Base-by-base conservation (phyloP, 1,140 invertebrate genomes). In the Rhysida immarginata region DNA sequence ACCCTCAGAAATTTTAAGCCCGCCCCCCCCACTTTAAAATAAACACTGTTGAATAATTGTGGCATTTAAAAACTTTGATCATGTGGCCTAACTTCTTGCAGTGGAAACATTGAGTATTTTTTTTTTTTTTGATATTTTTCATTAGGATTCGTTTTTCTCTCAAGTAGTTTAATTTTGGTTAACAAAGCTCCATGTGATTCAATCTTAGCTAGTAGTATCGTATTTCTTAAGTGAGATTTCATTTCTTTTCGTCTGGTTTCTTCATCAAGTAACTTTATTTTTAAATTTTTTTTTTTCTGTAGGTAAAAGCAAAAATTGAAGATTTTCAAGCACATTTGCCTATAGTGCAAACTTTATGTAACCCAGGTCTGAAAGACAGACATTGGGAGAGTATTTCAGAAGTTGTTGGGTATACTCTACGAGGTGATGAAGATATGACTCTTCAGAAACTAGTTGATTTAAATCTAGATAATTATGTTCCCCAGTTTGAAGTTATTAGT, bases 381-480 rank as follows among this genome's bases (percentile, higher is more conserved):
- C 94, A 97, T 69, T 97, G 94, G 94, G 90, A 95, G 64, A 84
- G 89, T 70, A 83, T 98, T 13, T 94, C 90, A 0, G 91, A 96
- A 63, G 87, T 95, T 56, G 87, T 96, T 61, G 92, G 91, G 0
- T 95, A 93, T 69, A 87, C 89, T 0, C 84, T 98, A 23, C 81
- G 82, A 62, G 82, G 92, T 2, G 86, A 92, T 59, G 79, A 86
- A 2, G 81, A 84, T 18, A 77, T 89, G 56, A 90, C 87, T 1
- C 71, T 98, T 2, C 81, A 82, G 23, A 91, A 90, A 74, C 81
- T 92, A n/a, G 85, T 97, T 26, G 91, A 95, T 66, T 90, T 92
- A 69, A 87, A 89, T 54, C 71, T 97, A 20, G 85, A 85, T 23
- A 87, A 94, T 57, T 95, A 89, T 68, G 82, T 96, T 14, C 70